Percentiles rank a stretch among this genome's conserved stretches.
Evolutionary conservation across 2,113 vertebrate species (phyloP).

Genomic region (Rhinoptilus africanus): DNA sequence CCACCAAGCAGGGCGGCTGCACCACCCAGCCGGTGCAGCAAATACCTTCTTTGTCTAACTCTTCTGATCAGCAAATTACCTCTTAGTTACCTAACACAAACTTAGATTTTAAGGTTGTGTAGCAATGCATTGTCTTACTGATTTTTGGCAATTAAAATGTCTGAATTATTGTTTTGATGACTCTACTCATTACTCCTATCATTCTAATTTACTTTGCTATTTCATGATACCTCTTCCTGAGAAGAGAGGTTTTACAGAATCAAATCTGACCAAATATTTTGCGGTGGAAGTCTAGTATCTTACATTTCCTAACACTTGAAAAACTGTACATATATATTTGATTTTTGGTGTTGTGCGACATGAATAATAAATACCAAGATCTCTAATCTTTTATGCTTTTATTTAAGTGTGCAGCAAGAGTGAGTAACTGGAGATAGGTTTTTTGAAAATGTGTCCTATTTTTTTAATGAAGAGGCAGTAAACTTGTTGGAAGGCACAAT

Average conservation of each 20-base stretch:
- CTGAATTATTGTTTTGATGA: not conserved
- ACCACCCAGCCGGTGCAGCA: too few species aligned
- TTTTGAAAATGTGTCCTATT: not conserved
- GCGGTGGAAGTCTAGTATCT: not conserved
- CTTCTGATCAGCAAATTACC: too few species aligned
- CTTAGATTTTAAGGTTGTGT: not conserved
- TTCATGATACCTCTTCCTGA: not conserved
- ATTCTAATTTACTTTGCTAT: not conserved
- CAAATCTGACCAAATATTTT: not conserved
- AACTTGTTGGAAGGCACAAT: not conserved
- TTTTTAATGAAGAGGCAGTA: not conserved
- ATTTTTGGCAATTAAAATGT: not conserved
- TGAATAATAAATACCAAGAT: not conserved
- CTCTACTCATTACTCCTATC: not conserved
- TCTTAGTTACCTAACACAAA: too few species aligned
- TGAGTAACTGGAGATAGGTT: not conserved
- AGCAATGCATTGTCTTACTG: not conserved
- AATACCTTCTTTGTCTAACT: too few species aligned
- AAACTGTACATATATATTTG: not conserved
- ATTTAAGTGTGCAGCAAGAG: not conserved
- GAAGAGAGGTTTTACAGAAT: not conserved
- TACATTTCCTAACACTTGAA: not conserved
- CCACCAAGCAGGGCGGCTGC: too few species aligned
- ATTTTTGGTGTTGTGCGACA: not conserved
- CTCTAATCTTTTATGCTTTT: not conserved